These are phyloP conservation scores for Aradus depressus DNA, from an alignment of 2,888 invertebrate genomes.

Conservation along the genomic window DNA sequence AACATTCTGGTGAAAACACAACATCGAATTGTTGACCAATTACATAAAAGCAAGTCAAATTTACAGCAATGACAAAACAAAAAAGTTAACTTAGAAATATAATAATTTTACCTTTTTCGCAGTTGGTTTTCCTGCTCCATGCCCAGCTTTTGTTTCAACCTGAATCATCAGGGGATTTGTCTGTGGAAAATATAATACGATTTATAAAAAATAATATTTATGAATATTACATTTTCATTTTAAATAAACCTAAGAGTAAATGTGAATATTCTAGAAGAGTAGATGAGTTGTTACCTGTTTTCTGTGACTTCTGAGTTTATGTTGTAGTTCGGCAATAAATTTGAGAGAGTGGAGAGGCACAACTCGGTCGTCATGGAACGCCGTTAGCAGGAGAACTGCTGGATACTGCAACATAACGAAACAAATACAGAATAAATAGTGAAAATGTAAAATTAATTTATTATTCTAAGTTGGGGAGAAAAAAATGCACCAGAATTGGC, in stretches of 20 bases:
- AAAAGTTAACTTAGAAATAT: no score
- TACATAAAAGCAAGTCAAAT: no score
- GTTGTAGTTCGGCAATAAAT: constrained; percentile 82
- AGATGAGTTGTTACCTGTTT: constrained; percentile 41
- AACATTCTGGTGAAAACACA: no score
- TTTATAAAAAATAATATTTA: background rate
- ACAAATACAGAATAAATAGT: background rate
- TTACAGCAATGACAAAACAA: no score
- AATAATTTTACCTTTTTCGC: constrained; percentile 62
- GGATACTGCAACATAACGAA: constrained; percentile 58
- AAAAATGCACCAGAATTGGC: no score
- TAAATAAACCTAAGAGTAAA: background rate
- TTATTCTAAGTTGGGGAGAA: no score
- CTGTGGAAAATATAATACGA: constrained; percentile 37
- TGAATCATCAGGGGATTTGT: constrained; percentile 76
- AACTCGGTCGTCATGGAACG: constrained; percentile 96
- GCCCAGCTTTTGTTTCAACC: constrained; percentile 91
- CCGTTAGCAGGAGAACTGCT: constrained; percentile 81
- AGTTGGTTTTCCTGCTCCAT: constrained; percentile 94
- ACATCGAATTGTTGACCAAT: no score
- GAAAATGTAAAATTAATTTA: no score
- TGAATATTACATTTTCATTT: background rate
- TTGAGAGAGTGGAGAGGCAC: constrained; percentile 95
- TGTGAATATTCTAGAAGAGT: background rate
- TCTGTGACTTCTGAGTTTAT: constrained; percentile 48